Base-by-base conservation (phyloP, 2,888 invertebrate species). In the Pyrocoelia pectoralis region DNA sequence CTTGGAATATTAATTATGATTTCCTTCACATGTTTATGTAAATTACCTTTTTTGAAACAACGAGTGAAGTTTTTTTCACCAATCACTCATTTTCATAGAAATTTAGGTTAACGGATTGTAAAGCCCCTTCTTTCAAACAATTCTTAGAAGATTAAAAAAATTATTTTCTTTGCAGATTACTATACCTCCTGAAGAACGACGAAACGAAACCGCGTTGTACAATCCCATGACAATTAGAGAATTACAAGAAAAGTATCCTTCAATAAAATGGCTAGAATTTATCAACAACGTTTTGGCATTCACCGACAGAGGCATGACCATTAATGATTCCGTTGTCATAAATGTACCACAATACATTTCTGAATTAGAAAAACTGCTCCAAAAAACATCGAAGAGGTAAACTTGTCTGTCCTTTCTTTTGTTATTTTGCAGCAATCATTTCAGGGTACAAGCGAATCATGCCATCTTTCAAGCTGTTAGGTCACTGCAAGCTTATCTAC, bases 401-500 rank as follows among this genome's bases (percentile, higher is more conserved):
- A 48, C 2, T 14, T n/a, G 5, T 13, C 10, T 15, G 5, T 48
- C 6, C 6, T 4, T 9, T 17, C 2, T 10, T 9, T 10, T 9
- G 10, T 10, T 10, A 3, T 48, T 10, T 17, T 2, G 2, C 2
- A 2, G 18, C 2, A 38, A 17, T 53, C n/a, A 4, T n/a, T 48
- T 8, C 75, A 88, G 92, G 66, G 84, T 87, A 1, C 86, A 92
- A 74, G 94, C 96, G 1, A 97, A 97, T 83, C 97, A 97, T 77
- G 89, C 94, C 72, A 88, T 96, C 88, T 97, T 97, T 95, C 87
- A 96, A 56, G 93, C 92, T 0, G 91, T 93, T 0, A 90, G 89
- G 0, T 90, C 92, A 1, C 90, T 93, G 0, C 88, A 93, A 8
- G 88, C 90, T 1, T 95, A 93, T 79, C 82, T 97, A 66, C 91